These are phyloP conservation scores for Poeciliopsis occidentalis DNA, from an alignment of 2,113 vertebrate genomes.

Conservation along the genomic window DNA sequence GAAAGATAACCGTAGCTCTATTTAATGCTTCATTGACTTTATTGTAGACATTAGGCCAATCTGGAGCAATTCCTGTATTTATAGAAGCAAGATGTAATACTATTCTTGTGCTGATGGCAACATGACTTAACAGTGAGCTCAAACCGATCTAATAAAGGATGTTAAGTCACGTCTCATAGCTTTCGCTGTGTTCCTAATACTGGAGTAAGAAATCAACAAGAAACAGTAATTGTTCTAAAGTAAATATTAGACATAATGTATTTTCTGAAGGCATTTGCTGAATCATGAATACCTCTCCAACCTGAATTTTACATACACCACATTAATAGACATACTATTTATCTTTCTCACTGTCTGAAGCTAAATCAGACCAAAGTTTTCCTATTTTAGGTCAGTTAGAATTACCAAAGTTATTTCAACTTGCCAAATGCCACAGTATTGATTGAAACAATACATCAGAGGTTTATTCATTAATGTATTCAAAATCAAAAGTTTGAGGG, in stretches of 20 bases:
- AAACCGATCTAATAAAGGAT: conserved; percentile 48
- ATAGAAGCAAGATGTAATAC: conserved; percentile 56
- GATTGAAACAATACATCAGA: no score
- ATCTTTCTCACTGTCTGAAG: no score
- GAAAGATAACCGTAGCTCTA: conserved; percentile 44
- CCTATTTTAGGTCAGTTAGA: no score
- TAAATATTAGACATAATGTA: background rate
- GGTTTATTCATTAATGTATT: no score
- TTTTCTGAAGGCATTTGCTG: background rate
- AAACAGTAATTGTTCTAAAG: conserved; percentile 11
- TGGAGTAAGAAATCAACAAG: conserved; percentile 18
- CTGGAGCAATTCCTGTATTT: conserved; percentile 58
- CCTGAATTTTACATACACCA: no score
- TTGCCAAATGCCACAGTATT: no score
- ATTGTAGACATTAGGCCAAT: conserved; percentile 53
- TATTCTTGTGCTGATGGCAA: conserved; percentile 35
- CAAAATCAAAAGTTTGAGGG: no score
- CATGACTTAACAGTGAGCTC: conserved; percentile 44
- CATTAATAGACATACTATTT: no score
- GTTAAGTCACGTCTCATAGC: conserved; percentile 20
- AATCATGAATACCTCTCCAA: background rate
- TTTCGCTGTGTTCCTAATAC: conserved; percentile 26
- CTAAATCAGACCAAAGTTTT: no score
- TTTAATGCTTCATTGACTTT: conserved; percentile 55
- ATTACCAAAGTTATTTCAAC: no score